Evolutionary conservation across 2,888 invertebrate genomes (phyloP).

Genomic region (Eupeodes latifasciatus): DNA sequence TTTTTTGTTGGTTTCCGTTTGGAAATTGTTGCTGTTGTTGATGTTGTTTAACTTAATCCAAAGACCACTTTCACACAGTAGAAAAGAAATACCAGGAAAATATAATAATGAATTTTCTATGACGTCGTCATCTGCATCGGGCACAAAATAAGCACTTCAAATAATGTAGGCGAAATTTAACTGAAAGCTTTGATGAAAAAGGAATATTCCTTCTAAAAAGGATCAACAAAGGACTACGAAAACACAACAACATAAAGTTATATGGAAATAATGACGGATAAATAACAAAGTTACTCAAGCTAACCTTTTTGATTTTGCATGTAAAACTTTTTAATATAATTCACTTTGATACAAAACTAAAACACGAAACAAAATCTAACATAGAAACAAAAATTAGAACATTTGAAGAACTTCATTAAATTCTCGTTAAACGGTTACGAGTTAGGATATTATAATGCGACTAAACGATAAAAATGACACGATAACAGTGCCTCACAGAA

Average conservation of each 20-base stretch:
- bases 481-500: constrained; percentile 39
- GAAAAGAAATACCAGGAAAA: neutral
- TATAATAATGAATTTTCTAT: constrained; percentile 11
- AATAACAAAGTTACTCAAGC: constrained; percentile 30
- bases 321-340: constrained; percentile 38
- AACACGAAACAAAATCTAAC: neutral
- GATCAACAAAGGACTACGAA: constrained; percentile 4
- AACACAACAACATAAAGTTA: neutral
- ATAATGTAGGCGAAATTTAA: neutral
- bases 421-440: constrained; percentile 5
- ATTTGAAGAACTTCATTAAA: neutral
- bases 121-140: constrained; percentile 23
- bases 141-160: neutral
- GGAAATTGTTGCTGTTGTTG: constrained; percentile 1
- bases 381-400: neutral
- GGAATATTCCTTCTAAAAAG: neutral
- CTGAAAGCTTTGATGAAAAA: neutral
- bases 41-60: constrained; percentile 15
- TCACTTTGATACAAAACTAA: neutral
- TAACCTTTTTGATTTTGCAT: constrained; percentile 31
- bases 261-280: neutral
- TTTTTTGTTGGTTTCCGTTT: constrained; percentile 49
- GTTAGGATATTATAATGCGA: constrained; percentile 12
- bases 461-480: constrained; percentile 24
- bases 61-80: constrained; percentile 34